These are phyloP conservation scores for Laothoe populi DNA, from an alignment of 2,888 invertebrate species.

Conservation along the genomic window DNA sequence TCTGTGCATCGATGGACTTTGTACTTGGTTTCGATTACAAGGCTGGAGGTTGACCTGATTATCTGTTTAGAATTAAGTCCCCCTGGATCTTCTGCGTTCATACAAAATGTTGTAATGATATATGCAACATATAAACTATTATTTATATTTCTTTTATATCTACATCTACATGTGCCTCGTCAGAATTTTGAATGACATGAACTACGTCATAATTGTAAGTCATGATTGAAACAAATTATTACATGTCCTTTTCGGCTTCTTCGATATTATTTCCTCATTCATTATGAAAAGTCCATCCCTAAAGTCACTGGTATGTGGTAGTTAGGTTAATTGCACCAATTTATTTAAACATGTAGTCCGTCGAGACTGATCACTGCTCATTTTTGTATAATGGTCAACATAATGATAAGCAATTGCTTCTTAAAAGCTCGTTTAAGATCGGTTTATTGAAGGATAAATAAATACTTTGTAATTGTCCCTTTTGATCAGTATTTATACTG, in stretches of 20 bases:
- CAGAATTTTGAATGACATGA: too few relatives aligned
- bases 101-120: not conserved
- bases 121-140: too few relatives aligned
- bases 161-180: too few relatives aligned
- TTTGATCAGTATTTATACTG: slow-evolving; percentile 31
- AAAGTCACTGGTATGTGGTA: not conserved
- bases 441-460: slow-evolving; percentile 13
- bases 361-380: slow-evolving; percentile 2
- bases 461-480: not conserved
- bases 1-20: slow-evolving; percentile 23
- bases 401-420: slow-evolving; percentile 19
- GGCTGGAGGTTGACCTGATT: slow-evolving; percentile 15
- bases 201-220: not conserved
- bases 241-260: not conserved
- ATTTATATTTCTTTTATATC: too few relatives aligned
- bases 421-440: slow-evolving; percentile 28
- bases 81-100: not conserved
- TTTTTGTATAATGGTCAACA: slow-evolving; percentile 14
- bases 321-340: slow-evolving; percentile 15
- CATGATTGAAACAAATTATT: not conserved
- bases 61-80: slow-evolving; percentile 13
- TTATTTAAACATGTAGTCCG: slow-evolving; percentile 19
- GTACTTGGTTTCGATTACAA: slow-evolving; percentile 18
- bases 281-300: not conserved
- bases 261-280: not conserved